These are phyloP conservation scores for Malurus melanocephalus DNA, from an alignment of 2,113 vertebrate species.

Conservation along the genomic window DNA sequence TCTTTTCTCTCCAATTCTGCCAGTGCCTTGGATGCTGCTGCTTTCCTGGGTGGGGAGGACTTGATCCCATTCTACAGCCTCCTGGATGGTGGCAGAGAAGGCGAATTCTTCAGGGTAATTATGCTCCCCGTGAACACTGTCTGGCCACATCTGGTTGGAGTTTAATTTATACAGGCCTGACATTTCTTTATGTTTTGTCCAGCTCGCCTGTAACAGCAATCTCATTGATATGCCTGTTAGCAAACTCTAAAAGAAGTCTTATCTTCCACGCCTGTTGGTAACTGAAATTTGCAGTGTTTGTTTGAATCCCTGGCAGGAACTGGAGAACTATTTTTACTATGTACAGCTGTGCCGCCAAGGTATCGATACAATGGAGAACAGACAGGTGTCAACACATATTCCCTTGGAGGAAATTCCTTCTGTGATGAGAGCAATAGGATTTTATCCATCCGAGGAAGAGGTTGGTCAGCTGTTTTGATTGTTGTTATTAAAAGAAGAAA, in stretches of 20 bases:
- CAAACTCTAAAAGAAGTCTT: not conserved
- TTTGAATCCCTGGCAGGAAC: constrained; percentile 75
- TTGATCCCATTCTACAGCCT: constrained; percentile 86
- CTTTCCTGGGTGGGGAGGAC: constrained; percentile 82
- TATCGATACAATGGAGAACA: constrained; percentile 76
- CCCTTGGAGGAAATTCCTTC: constrained; percentile 83
- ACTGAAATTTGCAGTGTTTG: not conserved
- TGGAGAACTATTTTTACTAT: constrained; percentile 92
- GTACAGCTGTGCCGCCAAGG: constrained; percentile 82
- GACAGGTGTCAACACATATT: constrained; percentile 78
- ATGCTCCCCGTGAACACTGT: not conserved
- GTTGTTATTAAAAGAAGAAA: not conserved
- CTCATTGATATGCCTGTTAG: not conserved
- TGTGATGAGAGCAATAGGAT: constrained; percentile 88
- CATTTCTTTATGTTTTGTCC: not conserved
- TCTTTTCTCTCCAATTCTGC: not conserved
- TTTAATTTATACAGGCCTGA: not conserved
- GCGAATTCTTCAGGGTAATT: constrained; percentile 84
- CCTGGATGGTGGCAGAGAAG: constrained; percentile 85
- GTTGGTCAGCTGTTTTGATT: constrained; percentile 61
- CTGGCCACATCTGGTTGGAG: not conserved
- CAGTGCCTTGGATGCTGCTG: constrained; percentile 84
- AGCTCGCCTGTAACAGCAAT: not conserved
- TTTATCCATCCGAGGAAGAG: constrained; percentile 89
- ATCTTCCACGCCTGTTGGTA: not conserved